Evolutionary conservation across 2,113 vertebrate species (phyloP).

Genomic region (Alces alces): DNA sequence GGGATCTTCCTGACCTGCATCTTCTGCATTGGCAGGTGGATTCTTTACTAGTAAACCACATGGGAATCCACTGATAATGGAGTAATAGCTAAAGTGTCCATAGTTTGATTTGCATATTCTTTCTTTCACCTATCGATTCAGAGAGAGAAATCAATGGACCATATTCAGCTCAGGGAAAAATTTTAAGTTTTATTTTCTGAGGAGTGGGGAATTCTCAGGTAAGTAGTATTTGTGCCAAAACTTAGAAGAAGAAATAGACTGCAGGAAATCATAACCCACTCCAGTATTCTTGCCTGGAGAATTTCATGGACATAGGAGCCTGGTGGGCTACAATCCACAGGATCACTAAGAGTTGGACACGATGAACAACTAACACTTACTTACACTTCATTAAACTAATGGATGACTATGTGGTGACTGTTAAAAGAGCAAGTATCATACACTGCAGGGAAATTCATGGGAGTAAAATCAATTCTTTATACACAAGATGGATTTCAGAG

Average conservation of each 20-base stretch:
- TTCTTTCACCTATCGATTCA: not conserved
- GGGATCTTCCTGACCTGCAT: not conserved
- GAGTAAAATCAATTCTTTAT: not conserved
- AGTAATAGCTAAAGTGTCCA: not conserved
- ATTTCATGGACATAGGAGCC: not conserved
- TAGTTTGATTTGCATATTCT: not conserved
- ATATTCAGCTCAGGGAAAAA: not conserved
- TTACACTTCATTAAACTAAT: not conserved
- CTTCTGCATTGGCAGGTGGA: not conserved
- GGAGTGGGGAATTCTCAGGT: not conserved
- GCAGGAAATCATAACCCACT: not conserved
- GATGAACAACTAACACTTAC: not conserved
- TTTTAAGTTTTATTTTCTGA: not conserved
- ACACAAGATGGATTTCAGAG: not conserved
- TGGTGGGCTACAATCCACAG: not conserved
- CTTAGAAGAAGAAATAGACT: not conserved
- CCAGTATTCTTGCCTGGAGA: not conserved
- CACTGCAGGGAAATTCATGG: not conserved
- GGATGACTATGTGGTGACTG: not conserved
- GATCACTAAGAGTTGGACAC: not conserved
- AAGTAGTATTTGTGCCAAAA: not conserved
- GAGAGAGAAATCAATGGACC: not conserved
- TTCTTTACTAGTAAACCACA: not conserved
- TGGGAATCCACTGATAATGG: not conserved
- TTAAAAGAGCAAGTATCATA: not conserved